phyloP scores from a whole-genome alignment of 1,140 invertebrate genomes.

The Papilio polytes region DNA sequence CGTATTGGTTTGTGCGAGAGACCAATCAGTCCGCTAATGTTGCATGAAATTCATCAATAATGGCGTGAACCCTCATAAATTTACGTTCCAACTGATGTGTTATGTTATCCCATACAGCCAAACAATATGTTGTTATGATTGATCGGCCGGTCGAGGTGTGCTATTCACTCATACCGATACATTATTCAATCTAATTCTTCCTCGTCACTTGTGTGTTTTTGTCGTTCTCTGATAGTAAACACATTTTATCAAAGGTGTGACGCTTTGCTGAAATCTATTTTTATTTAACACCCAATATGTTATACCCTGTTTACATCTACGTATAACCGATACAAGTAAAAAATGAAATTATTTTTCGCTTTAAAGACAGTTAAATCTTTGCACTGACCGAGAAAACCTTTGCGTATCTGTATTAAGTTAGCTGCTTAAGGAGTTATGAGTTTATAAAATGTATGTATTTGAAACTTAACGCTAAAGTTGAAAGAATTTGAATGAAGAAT shows the following conservation, averaged over 20 bases:
- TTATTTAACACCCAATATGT: too few species aligned
- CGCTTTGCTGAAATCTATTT: not conserved
- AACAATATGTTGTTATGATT: constrained; percentile 77
- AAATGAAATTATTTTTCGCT: not conserved
- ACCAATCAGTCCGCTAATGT: constrained; percentile 58
- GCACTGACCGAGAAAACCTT: too few species aligned
- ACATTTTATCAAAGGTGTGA: not conserved
- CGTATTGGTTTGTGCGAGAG: not conserved
- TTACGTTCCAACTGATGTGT: constrained; percentile 64
- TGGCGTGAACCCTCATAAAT: constrained; percentile 70
- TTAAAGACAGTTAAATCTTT: too few species aligned
- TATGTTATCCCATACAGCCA: constrained; percentile 60
- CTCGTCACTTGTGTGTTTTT: not conserved
- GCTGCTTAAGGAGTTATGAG: too few species aligned
- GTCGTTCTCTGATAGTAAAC: not conserved
- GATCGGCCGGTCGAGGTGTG: constrained; percentile 55
- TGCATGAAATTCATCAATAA: constrained; percentile 74
- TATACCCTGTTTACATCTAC: too few species aligned
- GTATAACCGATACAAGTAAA: not conserved
- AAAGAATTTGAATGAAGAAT: too few species aligned
- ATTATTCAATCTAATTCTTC: constrained; percentile 60
- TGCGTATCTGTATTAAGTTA: too few species aligned
- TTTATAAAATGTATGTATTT: too few species aligned
- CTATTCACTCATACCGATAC: constrained; percentile 43
- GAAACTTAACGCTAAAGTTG: too few species aligned